phyloP scores from a whole-genome alignment of 2,797 vertebrate genomes.

The Hapalemur alaotrensis region DNA sequence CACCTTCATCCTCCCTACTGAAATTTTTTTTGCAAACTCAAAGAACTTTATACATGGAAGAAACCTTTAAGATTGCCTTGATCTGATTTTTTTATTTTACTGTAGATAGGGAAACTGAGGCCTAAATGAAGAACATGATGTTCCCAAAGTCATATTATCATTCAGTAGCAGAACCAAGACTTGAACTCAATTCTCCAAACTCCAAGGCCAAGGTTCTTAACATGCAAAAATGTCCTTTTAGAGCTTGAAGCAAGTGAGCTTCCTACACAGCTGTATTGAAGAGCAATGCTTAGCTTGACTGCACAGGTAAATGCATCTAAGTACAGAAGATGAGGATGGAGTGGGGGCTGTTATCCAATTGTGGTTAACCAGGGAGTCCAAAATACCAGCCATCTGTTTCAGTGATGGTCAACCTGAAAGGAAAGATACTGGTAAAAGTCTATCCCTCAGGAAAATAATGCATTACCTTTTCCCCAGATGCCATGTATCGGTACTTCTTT shows the following conservation, averaged over 20 bases:
- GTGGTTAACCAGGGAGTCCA: background rate
- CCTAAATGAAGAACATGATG: background rate
- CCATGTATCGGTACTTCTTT: background rate
- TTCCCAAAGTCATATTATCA: background rate
- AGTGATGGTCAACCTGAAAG: background rate
- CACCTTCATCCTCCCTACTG: background rate
- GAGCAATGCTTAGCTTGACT: background rate
- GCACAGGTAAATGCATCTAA: background rate
- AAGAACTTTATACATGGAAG: background rate
- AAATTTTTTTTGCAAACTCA: background rate
- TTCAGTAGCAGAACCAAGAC: background rate
- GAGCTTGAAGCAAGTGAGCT: background rate
- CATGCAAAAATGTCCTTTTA: background rate
- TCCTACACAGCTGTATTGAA: background rate
- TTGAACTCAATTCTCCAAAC: background rate
- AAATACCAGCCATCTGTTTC: background rate
- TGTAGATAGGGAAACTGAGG: background rate
- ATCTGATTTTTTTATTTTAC: background rate
- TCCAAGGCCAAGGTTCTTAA: background rate
- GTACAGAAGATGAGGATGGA: background rate
- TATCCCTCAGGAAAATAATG: background rate
- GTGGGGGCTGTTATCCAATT: background rate
- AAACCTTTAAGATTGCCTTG: background rate
- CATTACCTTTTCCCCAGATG: background rate
- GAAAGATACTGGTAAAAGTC: background rate